Evolutionary conservation across 2,888 invertebrate species (phyloP), one percentile per base, ranked within the genome.

Genomic region (Epinotia nisella): DNA sequence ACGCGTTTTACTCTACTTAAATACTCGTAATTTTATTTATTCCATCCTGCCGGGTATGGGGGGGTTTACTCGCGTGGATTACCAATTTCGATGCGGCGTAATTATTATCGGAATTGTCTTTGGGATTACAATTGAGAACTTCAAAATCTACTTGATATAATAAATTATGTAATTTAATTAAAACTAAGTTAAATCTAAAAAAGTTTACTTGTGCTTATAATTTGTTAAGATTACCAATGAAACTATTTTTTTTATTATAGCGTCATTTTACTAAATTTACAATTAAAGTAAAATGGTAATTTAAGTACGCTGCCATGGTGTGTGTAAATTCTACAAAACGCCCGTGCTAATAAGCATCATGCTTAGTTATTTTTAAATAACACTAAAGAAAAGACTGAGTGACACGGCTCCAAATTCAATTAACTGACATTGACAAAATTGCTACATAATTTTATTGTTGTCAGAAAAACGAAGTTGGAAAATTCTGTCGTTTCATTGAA

Each of bases 1-100:
- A 71, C 58, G 56, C 59, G 58, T 64, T 71, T 58, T 59, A 59
- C 58, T 59, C 49, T 59, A 51, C 56, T 59, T n/a, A n/a, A n/a
- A n/a, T 58, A 71, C 65, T 71, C 65, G 35, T 64, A 35, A 71
- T 71, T 71, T 68, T 68, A 59, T 59, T 19, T 19, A 49, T 7
- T 21, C 41, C n/a, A 53, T 64, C 17, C 24, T n/a, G n/a, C n/a
- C 49, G 10, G 29, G 29, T 41, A 29, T 24, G 45, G 15, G 49
- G 24, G n/a, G 10, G n/a, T 62, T 59, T 62, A 49, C 11, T 24
- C 49, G 49, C 45, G 24, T 62, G 49, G 62, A 62, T 49, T 49
- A 62, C 29, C 49, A 62, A 62, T 62, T 62, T 49, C 49, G 49
- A 62, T 62, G 24, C n/a, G 62, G 49, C 5, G 45, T 62, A 62